Evolutionary conservation across 2,888 invertebrate genomes (phyloP), one percentile per base, ranked within the genome.

Genomic region (Coelinius sp.): DNA sequence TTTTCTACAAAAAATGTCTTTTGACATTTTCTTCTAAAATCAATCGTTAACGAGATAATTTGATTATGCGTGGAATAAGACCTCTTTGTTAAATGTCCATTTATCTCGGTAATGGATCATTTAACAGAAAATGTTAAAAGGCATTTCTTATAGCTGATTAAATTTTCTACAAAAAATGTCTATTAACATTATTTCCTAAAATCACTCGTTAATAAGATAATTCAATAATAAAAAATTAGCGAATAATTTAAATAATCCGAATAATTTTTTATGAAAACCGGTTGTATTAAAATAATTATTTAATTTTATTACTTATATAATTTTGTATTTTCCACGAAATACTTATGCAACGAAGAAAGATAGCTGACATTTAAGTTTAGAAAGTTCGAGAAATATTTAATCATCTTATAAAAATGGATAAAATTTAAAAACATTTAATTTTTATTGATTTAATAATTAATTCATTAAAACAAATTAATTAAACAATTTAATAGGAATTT

Each of bases 321-420:
- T 71, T 74, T 4, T 24, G 17, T 31, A 25, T 56, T 56, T 35
- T 38, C 8, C 17, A 38, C 10, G 35, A 35, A 62, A 38, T 67
- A 70, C 78, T 84, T 84, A 81, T 79, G 83, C 77, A 84, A 84
- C 77, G 70, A 71, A 76, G 74, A 79, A 79, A 84, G 79, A 80
- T 74, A 65, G 71, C 81, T 85, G 84, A 86, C 86, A 85, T 87
- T 87, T 85, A 85, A 82, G 81, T 86, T 87, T 87, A 87, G 87
- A 87, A 87, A 87, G 87, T 87, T 78, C 20, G 14, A 10, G 12
- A 17, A 22, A 38, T 10, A 20, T 62, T 17, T 62, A 7, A 31
- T 31, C 17, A 27, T 44, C 6, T 35, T 6, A 8, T 24, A 64
- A 68, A 53, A 49, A 35, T 8, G 24, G 20, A 14, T 12, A 66